These are phyloP conservation scores for Cinclus cinclus DNA, from an alignment of 2,113 vertebrate genomes.

Conservation along the genomic window DNA sequence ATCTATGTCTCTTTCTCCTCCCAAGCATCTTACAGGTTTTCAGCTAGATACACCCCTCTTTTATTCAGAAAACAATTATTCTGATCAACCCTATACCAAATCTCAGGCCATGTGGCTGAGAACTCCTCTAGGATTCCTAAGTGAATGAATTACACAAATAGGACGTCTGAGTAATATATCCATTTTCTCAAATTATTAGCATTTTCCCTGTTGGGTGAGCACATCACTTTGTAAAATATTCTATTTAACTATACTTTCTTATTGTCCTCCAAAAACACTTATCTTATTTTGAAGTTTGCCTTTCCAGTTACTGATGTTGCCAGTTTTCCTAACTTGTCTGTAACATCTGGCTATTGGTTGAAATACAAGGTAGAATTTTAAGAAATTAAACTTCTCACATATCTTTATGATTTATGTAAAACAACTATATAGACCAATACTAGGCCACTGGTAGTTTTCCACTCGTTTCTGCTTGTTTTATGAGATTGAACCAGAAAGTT, in stretches of 20 bases:
- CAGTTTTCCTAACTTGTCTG: neutral
- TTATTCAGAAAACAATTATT: neutral
- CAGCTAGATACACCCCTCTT: neutral
- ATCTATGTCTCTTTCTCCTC: neutral
- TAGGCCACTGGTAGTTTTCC: neutral
- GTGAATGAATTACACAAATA: neutral
- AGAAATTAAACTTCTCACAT: neutral
- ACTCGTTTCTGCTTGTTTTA: neutral
- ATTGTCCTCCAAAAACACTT: neutral
- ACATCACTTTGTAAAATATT: neutral
- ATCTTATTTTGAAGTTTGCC: neutral
- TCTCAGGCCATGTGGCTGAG: neutral
- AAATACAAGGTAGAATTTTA: neutral
- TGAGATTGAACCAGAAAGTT: neutral
- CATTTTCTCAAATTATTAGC: rapidly evolving
- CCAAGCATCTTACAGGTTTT: neutral
- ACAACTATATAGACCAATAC: neutral
- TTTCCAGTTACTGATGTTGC: neutral
- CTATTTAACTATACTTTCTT: neutral
- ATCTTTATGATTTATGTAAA: neutral
- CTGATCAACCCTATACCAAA: neutral
- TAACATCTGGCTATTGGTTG: neutral
- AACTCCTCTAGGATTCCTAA: neutral
- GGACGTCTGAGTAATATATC: neutral
- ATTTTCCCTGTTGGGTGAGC: neutral